Evolutionary conservation across 2,888 invertebrate species (phyloP).

Genomic region (Julus scanicus): DNA sequence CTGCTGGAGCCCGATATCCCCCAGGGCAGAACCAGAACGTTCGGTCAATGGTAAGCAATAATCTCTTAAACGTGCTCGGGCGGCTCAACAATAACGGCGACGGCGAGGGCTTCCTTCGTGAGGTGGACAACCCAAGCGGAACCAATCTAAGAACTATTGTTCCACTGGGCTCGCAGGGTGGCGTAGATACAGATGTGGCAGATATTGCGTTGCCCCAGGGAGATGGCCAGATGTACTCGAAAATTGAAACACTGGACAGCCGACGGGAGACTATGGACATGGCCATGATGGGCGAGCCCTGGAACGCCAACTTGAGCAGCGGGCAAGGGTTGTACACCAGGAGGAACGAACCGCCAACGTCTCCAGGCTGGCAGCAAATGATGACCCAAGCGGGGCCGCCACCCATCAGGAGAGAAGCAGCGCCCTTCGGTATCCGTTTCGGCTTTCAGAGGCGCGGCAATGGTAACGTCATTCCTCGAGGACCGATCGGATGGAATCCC

Average conservation of each 20-base stretch:
- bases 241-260: slow-evolving; percentile 47
- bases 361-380: slow-evolving; percentile 28
- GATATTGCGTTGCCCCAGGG: background rate
- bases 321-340: background rate
- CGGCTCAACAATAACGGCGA: background rate
- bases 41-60: background rate
- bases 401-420: background rate
- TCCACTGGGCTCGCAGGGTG: background rate
- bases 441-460: slow-evolving; percentile 7
- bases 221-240: background rate
- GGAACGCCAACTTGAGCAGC: background rate
- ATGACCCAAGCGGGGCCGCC: background rate
- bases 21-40: too few species aligned
- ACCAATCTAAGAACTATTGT: slow-evolving; percentile 38
- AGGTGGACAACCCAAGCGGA: background rate
- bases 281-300: background rate
- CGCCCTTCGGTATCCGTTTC: background rate
- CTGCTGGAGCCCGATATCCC: too few species aligned
- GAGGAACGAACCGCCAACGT: background rate
- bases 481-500: background rate
- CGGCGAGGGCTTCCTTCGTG: background rate
- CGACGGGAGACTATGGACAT: background rate
- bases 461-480: background rate
- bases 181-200: background rate
- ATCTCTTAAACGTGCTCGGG: background rate